Evolutionary conservation across 35 echinoderm and acorn worm species (phyloP), one percentile per base, ranked within the genome.

Genomic region (Heliocidaris tuberculata): DNA sequence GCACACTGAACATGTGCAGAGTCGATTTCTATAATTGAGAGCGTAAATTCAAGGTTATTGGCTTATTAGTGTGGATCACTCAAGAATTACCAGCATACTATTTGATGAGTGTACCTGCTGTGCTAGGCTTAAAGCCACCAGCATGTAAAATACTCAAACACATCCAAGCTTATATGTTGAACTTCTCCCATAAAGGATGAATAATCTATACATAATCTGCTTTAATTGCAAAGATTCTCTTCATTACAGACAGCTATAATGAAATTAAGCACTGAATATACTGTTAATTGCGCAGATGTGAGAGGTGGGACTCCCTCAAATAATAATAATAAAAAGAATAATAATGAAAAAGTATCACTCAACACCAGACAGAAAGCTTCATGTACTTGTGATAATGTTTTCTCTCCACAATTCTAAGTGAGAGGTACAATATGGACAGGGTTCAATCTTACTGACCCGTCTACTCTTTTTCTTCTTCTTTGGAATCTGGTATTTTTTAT

Each of bases 1-100:
- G 65, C 65, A 78, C 65, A 78, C 65, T 78, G 65, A 78, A 78
- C 65, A 78, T 78, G 65, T 78, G 65, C 17, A n/a, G 65, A 78
- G 65, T 78, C 65, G 21, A 78, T 78, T 78, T n/a, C 24, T 78
- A 78, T 17, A 78, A 78, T 78, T n/a, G 65, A 21, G 65, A 78
- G 65, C 65, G 2, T 78, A 78, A 78, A 78, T 78, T 78, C 65
- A 78, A 78, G 65, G 65, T 78, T 21, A 78, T 78, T 27, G 65
- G 65, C 27, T 78, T 78, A 78, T 78, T 78, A 78, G 65, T n/a
- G 21, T 24, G 8, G 17, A 78, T 78, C 15, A 78, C 15, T n/a
- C 2, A 4, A 78, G 65, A n/a, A 78, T 78, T 78, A 78, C 27
- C 21, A 21, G 21, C 27, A 19, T n/a, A 78, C 7, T 21, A 5